Conservation (phyloP, 1,140 invertebrate genomes). For the Sminthurinus signatus region DNA sequence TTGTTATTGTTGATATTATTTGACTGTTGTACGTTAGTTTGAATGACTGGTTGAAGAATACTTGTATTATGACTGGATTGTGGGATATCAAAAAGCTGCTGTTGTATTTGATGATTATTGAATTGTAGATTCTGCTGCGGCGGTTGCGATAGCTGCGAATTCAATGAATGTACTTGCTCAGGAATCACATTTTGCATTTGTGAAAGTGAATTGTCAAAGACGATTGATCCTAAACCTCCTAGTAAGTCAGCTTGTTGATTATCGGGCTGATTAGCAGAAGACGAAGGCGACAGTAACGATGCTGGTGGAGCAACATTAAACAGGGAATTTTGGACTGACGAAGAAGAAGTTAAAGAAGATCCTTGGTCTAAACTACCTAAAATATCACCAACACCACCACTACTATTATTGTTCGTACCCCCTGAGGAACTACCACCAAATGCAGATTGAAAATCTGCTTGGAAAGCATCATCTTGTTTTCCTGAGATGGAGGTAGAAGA, state of each 20-base stretch:
- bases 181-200: not conserved
- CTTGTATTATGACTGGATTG: conserved; percentile 7
- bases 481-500: not conserved
- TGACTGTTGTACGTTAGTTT: not conserved
- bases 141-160: not conserved
- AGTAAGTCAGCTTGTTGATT: conserved; percentile 12
- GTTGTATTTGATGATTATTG: not conserved
- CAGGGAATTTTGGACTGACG: not conserved
- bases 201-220: not conserved
- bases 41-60: conserved; percentile 9
- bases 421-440: conserved; percentile 13
- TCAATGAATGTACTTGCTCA: not conserved
- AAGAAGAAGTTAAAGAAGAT: not conserved
- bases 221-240: not conserved
- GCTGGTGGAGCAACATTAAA: not conserved
- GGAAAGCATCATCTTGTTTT: not conserved
- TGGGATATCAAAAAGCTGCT: not conserved
- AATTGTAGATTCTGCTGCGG: not conserved
- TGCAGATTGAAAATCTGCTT: conserved; percentile 17
- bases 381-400: not conserved
- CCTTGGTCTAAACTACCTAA: not conserved
- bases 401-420: not conserved
- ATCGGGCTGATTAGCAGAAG: too few species aligned
- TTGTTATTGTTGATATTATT: conserved; percentile 39
- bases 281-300: too few species aligned